Evolutionary conservation across 2,888 invertebrate genomes (phyloP).

Genomic region (Oxystoma pomonae): DNA sequence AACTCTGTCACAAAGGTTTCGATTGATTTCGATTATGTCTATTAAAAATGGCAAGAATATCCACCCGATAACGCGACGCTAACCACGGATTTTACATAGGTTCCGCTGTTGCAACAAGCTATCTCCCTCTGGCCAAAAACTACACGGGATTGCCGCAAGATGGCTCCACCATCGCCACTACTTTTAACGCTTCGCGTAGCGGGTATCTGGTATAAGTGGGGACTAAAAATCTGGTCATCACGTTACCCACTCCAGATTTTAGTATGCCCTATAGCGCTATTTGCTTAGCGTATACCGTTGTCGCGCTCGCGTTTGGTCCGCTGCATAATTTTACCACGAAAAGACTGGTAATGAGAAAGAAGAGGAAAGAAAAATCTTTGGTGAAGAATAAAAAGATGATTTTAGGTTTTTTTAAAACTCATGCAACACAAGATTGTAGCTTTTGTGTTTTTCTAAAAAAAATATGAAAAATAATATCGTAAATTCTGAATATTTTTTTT

Average conservation of each 20-base stretch:
- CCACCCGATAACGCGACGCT: slow-evolving; percentile 99
- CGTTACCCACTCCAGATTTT: slow-evolving; percentile 97
- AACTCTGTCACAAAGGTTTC: slow-evolving; percentile 76
- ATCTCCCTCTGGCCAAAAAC: slow-evolving; percentile 73
- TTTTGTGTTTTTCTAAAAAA: too few relatives aligned
- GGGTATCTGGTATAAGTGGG: slow-evolving; percentile 73
- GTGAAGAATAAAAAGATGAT: slow-evolving; percentile 33
- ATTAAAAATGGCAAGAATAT: slow-evolving; percentile 97
- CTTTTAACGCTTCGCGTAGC: slow-evolving; percentile 61
- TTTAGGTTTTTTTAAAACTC: slow-evolving; percentile 12
- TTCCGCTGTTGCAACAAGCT: slow-evolving; percentile 76
- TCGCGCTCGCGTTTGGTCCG: slow-evolving; percentile 93
- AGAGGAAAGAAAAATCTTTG: slow-evolving; percentile 32
- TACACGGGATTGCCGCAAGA: slow-evolving; percentile 71
- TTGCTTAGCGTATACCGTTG: slow-evolving; percentile 96
- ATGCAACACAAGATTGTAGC: too few relatives aligned
- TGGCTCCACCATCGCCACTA: slow-evolving; percentile 62
- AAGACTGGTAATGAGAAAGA: slow-evolving; percentile 56
- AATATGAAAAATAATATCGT: too few relatives aligned
- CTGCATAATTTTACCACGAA: slow-evolving; percentile 94
- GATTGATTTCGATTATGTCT: slow-evolving; percentile 91
- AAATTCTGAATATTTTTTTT: too few relatives aligned
- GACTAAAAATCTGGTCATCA: slow-evolving; percentile 82
- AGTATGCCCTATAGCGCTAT: slow-evolving; percentile 99
- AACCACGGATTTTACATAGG: slow-evolving; percentile 98